Conservation (phyloP, 64 coral and sea anemone species). For the Stichodactyla mertensii region DNA sequence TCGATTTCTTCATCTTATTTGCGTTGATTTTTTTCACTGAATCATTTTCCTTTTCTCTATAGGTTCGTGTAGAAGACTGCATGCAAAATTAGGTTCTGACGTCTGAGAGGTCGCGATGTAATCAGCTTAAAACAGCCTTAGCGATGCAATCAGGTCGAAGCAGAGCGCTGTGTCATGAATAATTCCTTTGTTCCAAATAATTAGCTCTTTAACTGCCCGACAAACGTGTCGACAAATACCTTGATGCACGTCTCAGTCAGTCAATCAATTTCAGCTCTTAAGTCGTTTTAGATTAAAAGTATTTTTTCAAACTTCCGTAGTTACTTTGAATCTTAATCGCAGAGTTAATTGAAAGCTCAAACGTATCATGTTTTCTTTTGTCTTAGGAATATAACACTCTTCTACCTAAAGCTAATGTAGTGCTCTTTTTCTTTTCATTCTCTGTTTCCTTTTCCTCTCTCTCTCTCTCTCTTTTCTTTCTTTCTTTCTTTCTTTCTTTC, state of each 20-base stretch:
- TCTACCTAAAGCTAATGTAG: background rate
- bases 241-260: background rate
- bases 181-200: background rate
- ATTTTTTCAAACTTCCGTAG: background rate
- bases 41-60: background rate
- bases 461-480: too few relatives aligned
- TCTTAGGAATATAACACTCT: background rate
- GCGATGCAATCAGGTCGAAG: background rate
- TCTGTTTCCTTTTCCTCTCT: background rate
- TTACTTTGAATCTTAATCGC: background rate
- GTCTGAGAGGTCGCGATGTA: background rate
- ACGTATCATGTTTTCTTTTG: background rate
- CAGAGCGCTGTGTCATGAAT: background rate
- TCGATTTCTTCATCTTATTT: background rate
- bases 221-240: background rate
- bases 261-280: background rate
- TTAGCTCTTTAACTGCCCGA: background rate
- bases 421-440: background rate
- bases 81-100: background rate
- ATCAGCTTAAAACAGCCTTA: background rate
- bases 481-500: background rate
- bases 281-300: conserved; percentile 12
- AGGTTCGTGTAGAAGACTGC: background rate
- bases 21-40: background rate
- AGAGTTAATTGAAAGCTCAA: background rate